A percentile compares a stretch with the other conserved stretches of the same genome.
These are phyloP conservation scores for Trematocara marginatum DNA, from an alignment of 2,113 vertebrate genomes.

Conservation along the genomic window DNA sequence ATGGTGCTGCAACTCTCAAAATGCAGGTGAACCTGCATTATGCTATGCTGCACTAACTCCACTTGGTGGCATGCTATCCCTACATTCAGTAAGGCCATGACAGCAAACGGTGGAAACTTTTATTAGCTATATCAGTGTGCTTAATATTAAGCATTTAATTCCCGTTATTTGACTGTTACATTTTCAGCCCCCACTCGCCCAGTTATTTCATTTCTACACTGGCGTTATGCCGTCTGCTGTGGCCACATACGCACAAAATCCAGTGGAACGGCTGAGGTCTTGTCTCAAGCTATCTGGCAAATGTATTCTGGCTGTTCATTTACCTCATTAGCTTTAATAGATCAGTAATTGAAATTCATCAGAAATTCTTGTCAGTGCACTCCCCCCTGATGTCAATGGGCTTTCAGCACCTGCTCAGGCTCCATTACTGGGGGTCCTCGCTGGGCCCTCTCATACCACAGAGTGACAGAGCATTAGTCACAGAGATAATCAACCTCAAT, in stretches of 20 bases:
- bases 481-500: conserved; percentile 88
- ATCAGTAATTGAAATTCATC: conserved; percentile 97
- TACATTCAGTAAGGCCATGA: background rate
- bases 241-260: background rate
- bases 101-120: background rate
- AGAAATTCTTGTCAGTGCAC: conserved; percentile 89
- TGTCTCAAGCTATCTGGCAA: conserved; percentile 48
- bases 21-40: background rate
- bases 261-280: conserved; percentile 19
- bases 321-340: conserved; percentile 93
- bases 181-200: background rate
- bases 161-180: background rate
- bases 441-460: conserved; percentile 83
- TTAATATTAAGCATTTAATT: background rate
- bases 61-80: conserved; percentile 40
- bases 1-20: background rate
- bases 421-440: conserved; percentile 87
- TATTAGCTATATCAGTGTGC: background rate
- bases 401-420: conserved; percentile 83
- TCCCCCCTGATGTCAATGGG: conserved; percentile 81
- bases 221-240: background rate
- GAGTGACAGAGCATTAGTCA: conserved; percentile 95
- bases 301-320: conserved; percentile 84
- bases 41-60: background rate
- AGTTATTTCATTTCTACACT: background rate